Evolutionary conservation across 2,888 invertebrate genomes (phyloP).

Genomic region (Minunthozetes semirufus): DNA sequence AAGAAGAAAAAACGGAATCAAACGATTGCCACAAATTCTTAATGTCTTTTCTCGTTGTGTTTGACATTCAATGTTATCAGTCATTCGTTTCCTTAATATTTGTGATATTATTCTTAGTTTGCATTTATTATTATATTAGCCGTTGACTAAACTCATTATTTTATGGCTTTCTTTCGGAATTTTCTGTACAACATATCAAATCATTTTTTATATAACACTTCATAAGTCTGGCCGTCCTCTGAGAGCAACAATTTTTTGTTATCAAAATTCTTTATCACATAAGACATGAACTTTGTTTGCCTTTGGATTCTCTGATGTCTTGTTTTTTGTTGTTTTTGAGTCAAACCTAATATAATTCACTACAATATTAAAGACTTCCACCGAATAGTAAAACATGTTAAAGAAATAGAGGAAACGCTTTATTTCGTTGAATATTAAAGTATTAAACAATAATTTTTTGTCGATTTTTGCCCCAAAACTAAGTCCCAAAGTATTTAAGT

Average conservation of each 20-base stretch:
- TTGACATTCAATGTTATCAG: background rate
- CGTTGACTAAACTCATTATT: background rate
- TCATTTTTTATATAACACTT: background rate
- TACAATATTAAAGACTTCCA: background rate
- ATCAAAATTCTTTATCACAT: constrained; percentile 5
- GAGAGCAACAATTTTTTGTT: background rate
- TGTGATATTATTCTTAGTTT: too few species aligned
- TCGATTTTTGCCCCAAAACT: too few species aligned
- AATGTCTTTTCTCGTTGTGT: constrained; percentile 2
- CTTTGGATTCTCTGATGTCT: background rate
- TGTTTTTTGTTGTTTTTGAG: background rate
- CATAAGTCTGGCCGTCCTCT: background rate
- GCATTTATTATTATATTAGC: too few species aligned
- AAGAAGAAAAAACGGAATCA: background rate
- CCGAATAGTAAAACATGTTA: too few species aligned
- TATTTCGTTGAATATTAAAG: too few species aligned
- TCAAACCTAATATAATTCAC: background rate
- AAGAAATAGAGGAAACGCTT: too few species aligned
- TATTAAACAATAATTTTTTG: too few species aligned
- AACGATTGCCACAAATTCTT: constrained; percentile 18
- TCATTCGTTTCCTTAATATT: too few species aligned
- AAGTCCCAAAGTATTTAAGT: background rate
- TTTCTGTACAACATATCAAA: background rate
- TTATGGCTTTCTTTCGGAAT: background rate
- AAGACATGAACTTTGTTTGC: background rate